Evolutionary conservation across 2,797 vertebrate genomes (phyloP), one percentile per base, ranked within the genome.

Genomic region (Acridotheres tristis): DNA sequence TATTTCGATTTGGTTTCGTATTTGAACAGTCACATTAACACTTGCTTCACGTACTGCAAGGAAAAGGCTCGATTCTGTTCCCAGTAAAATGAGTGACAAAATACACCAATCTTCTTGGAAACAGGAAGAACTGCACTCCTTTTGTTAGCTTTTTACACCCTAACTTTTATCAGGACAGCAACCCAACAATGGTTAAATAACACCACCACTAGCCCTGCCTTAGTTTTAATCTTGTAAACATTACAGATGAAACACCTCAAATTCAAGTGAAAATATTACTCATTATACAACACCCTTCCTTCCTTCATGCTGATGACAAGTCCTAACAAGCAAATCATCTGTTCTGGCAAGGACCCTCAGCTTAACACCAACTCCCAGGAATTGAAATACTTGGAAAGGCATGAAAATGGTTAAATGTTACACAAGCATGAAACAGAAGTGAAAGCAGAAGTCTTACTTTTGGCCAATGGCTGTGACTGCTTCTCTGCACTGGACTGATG

Each of bases 371-470:
- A 22, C 38, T 84, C 62, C 51, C 50, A 88, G 67, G 48, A 84
- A 48, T 20, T 48, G 27, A 6, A 72, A 40, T 12, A 36, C 14
- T 40, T 73, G 57, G 34, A 74, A 48, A 50, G 42, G 83, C 71
- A 73, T 4, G 13, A 40, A 79, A 93, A 93, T 54, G 69, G 88
- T 91, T 90, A 87, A 93, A 79, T 8, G 27, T 57, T 81, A 71
- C 15, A 69, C n/a, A 86, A 6, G 3, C 8, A 40, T 0, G 3
- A 83, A 92, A 55, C 0, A 77, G 77, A 96, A 96, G 42, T 38
- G 80, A 83, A 94, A 96, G 85, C 58, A 86, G 57, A 90, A 95
- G 74, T 78, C 96, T 95, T 95, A 97, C 96, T 95, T 95, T 76
- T 96, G 68, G 43, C 32, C 79, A 71, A 20, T 72, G 65, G 58